phyloP scores from a whole-genome alignment of 1,140 invertebrate genomes.

The Stenopsyche tienmushanensis region DNA sequence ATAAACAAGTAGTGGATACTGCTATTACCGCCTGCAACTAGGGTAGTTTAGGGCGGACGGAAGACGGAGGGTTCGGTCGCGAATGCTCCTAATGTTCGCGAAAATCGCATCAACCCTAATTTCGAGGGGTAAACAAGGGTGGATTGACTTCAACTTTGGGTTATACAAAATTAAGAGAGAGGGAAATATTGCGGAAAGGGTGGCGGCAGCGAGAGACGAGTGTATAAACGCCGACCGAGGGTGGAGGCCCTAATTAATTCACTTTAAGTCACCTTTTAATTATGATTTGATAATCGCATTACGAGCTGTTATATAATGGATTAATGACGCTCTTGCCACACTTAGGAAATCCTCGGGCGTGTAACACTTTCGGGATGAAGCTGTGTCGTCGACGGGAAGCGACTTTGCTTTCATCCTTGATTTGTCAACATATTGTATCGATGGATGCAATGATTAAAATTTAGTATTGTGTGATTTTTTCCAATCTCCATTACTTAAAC shows the following conservation, averaged over 20 bases:
- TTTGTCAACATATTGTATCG: no score
- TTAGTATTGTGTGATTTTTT: no score
- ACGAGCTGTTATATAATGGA: constrained; percentile 30
- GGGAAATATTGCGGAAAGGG: constrained; percentile 30
- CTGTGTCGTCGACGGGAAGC: no score
- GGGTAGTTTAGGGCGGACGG: not conserved
- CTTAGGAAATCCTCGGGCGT: no score
- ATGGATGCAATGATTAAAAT: no score
- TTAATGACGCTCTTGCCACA: no score
- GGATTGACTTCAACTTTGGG: constrained; percentile 38
- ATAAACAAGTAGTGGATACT: constrained; percentile 34
- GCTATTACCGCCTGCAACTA: constrained; percentile 2
- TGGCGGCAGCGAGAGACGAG: not conserved
- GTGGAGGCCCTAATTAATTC: constrained; percentile 36
- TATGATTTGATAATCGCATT: constrained; percentile 43
- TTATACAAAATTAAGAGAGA: constrained; percentile 42
- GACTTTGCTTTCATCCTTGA: no score
- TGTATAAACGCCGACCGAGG: constrained; percentile 17
- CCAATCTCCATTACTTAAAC: no score
- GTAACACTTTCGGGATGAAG: no score
- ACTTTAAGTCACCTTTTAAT: constrained; percentile 41
- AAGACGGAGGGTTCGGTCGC: not conserved
- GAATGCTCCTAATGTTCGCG: constrained; percentile 40
- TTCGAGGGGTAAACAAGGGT: constrained; percentile 35
- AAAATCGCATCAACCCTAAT: constrained; percentile 42